Base-by-base conservation (phyloP, 2,113 vertebrate species). In the Amblyopsis rosae region DNA sequence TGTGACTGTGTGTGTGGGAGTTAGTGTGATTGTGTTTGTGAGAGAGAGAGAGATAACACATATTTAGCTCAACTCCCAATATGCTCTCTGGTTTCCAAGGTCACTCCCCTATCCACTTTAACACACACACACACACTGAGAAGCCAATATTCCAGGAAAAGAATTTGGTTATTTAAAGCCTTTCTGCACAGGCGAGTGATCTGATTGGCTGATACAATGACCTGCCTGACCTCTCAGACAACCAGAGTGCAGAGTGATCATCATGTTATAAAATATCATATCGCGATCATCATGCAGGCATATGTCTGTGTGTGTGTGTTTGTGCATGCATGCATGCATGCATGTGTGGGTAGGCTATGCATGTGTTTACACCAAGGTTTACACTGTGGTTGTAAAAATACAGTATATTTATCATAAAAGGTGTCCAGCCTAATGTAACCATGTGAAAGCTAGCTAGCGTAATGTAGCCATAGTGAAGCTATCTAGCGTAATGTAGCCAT, bases 31-130 rank as follows among this genome's bases (percentile, higher is more conserved):
- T 26, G 26, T 26, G 26, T n/a, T n/a, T 26, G 15, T 13, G 51
- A 12, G 9, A 70, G 63, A 60, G 15, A 67, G 12, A 62, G 48
- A 53, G 66, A 45, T 19, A 19, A 19, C 19, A 19, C 19, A 6
- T 12, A 54, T 54, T 54, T 54, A 54, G 51, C n/a, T 54, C 51
- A 54, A 54, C n/a, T 54, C 53, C 53, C 53, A 54, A n/a, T 15
- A 15, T 54, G 53, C 6, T 54, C 53, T 54, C 53, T 54, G n/a
- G 53, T 54, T 54, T 54, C 53, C 53, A 54, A 54, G 53, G 53
- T 54, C 53, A 54, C 12, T 26, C 26, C 1, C 26, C 26, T 26
- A 26, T 26, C 26, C 26, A 26, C 26, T 2, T 26, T 2, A 26
- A 26, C 26, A 26, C 26, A 26, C 26, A 26, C 26, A 26, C 53